These are phyloP conservation scores for Xestoiulus laeticollis DNA, from an alignment of 2,888 invertebrate species.

Conservation along the genomic window DNA sequence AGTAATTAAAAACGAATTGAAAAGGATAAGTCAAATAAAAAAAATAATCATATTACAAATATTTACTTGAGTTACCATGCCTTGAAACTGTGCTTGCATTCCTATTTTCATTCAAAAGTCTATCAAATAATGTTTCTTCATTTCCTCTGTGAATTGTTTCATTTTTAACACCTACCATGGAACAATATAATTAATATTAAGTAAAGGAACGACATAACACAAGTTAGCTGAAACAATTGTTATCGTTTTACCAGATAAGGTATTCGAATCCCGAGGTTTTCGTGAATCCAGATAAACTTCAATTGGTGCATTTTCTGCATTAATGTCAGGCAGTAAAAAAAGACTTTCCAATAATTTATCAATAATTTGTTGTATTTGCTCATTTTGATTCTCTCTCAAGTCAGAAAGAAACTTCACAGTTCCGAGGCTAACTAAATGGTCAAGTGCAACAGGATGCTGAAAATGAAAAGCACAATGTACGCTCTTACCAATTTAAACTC, in stretches of 20 bases:
- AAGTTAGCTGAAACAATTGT: background rate
- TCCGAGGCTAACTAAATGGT: background rate
- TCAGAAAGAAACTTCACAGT: conserved; percentile 40
- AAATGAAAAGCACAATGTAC: background rate
- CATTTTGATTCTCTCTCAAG: background rate
- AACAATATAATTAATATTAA: background rate
- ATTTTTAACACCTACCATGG: background rate
- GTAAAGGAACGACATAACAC: background rate
- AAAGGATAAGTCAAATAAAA: too few species aligned
- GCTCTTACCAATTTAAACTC: too few species aligned
- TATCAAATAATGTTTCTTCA: background rate
- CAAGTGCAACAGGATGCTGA: background rate
- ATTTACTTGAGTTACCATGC: background rate
- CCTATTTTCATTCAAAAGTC: background rate
- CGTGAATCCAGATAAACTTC: background rate
- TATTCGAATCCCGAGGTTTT: background rate
- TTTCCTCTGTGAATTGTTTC: background rate
- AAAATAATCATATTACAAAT: background rate
- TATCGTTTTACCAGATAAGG: background rate
- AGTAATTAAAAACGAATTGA: too few species aligned
- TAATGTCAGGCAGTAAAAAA: conserved; percentile 43
- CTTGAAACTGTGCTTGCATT: background rate
- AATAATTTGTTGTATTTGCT: background rate
- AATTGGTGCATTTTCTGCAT: background rate
- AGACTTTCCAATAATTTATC: conserved; percentile 42